These are phyloP conservation scores for Arrhamphus sclerolepis DNA, from an alignment of 2,797 vertebrate species.

Conservation along the genomic window DNA sequence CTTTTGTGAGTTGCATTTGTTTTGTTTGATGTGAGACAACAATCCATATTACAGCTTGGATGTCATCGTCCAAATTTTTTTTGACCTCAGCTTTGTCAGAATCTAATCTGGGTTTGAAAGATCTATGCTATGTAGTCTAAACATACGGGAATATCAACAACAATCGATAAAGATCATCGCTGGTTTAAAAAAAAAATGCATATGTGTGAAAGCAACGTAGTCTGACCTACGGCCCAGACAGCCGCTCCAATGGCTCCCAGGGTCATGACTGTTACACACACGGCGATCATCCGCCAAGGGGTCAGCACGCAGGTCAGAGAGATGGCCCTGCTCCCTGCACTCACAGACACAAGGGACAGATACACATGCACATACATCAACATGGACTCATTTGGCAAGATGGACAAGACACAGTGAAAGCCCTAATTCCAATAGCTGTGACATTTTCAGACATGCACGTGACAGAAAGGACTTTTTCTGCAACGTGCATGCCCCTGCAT, in stretches of 20 bases:
- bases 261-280: constrained; percentile 79
- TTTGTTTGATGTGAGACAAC: too few relatives aligned
- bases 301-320: constrained; percentile 82
- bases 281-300: constrained; percentile 78
- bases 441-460: too few relatives aligned
- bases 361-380: not conserved
- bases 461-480: not conserved
- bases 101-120: not conserved
- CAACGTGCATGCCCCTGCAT: not conserved
- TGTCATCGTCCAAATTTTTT: too few relatives aligned
- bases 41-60: too few relatives aligned
- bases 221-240: constrained; percentile 90
- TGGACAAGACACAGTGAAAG: not conserved
- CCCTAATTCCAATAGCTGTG: not conserved
- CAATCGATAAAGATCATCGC: not conserved
- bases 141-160: constrained; percentile 6
- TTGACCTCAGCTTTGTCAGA: too few relatives aligned
- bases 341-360: constrained; percentile 29
- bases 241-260: constrained; percentile 86
- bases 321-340: constrained; percentile 70
- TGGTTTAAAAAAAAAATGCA: not conserved
- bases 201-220: constrained; percentile 17
- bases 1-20: too few relatives aligned
- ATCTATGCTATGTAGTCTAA: not conserved
- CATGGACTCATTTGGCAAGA: not conserved